Conservation (phyloP, 2,113 vertebrate genomes). For the Callipepla squamata region DNA sequence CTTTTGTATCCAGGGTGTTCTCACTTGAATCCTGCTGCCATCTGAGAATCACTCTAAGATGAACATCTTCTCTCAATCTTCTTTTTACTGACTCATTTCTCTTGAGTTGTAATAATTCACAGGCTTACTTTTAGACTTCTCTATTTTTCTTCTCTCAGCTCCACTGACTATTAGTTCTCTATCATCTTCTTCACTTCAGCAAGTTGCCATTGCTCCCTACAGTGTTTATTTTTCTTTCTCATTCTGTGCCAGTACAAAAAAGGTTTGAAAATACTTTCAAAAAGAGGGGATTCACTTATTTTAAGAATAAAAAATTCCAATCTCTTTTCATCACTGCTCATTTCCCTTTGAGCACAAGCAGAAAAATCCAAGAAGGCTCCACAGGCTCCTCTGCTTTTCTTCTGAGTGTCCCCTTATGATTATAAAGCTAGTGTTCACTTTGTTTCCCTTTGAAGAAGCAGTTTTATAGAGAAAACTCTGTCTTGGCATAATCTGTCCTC, state of each 20-base stretch:
- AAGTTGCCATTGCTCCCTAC: not conserved
- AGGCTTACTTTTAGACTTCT: not conserved
- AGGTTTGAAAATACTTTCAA: not conserved
- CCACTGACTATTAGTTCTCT: not conserved
- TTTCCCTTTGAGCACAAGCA: not conserved
- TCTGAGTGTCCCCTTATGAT: not conserved
- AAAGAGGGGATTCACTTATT: not conserved
- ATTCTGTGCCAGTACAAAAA: not conserved
- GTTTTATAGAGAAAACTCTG: not conserved
- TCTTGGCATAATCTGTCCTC: not conserved
- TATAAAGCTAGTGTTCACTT: not conserved
- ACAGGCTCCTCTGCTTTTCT: not conserved
- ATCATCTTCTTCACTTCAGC: not conserved
- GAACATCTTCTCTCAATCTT: not conserved
- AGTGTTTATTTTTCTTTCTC: not conserved
- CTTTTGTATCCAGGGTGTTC: rapidly evolving
- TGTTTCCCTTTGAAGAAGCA: not conserved
- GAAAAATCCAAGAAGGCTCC: rapidly evolving
- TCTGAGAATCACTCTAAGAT: not conserved
- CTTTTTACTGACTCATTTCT: not conserved
- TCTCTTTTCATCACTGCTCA: not conserved
- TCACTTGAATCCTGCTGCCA: not conserved
- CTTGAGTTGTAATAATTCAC: not conserved
- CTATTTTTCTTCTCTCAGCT: not conserved
- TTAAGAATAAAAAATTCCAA: not conserved